Percentiles rank a stretch among this genome's conserved stretches.
Evolutionary conservation across 2,113 vertebrate genomes (phyloP).

Genomic region (Phrynosoma platyrhinos): DNA sequence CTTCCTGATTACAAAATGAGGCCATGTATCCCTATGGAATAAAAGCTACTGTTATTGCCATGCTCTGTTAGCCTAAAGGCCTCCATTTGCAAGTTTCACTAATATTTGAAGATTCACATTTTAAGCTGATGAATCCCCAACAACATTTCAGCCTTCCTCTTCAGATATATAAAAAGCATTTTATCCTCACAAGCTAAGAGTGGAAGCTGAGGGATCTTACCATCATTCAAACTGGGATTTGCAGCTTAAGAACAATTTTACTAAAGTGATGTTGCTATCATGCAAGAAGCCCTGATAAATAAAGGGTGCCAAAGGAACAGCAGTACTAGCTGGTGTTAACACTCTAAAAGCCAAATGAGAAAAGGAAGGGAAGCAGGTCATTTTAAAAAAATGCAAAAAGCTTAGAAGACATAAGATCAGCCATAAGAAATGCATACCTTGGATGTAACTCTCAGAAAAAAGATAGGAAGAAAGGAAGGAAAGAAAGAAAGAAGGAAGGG

Average conservation of each 20-base stretch:
- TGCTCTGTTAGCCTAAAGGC: neutral
- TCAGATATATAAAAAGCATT: conserved; percentile 16
- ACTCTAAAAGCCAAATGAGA: neutral
- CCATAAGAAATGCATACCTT: neutral
- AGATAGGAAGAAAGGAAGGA: neutral
- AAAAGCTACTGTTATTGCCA: neutral
- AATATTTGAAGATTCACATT: conserved; percentile 36
- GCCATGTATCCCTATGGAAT: fast-evolving
- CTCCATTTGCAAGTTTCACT: conserved; percentile 44
- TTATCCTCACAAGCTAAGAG: neutral
- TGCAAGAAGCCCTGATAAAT: neutral
- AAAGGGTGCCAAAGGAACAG: conserved; percentile 17
- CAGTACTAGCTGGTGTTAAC: neutral
- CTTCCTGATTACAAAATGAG: conserved; percentile 5
- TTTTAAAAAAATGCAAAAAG: neutral
- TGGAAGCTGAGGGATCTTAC: neutral
- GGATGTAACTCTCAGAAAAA: neutral
- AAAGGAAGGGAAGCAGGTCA: neutral
- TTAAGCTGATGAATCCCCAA: conserved; percentile 29
- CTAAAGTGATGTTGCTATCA: neutral
- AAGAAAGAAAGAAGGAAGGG: neutral
- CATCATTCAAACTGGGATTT: conserved; percentile 15
- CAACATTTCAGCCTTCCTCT: neutral
- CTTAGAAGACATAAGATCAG: neutral
- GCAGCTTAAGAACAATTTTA: neutral